phyloP scores from a whole-genome alignment of 2,888 invertebrate genomes.

The Nezara viridula region DNA sequence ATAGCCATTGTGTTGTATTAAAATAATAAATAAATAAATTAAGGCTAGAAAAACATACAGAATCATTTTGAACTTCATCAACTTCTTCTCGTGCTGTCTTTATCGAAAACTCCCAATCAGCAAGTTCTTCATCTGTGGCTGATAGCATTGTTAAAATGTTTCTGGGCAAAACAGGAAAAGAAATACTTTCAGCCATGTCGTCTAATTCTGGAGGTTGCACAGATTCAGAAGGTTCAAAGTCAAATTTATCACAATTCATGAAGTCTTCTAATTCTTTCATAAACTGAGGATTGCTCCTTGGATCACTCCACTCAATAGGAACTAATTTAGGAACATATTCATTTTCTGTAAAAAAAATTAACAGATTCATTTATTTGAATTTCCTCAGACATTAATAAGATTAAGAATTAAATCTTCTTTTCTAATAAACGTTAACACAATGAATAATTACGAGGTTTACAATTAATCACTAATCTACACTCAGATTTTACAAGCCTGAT shows the following conservation, averaged over 20 bases:
- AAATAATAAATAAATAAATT: too few relatives aligned
- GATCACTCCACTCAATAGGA: slow-evolving; percentile 56
- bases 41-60: background rate
- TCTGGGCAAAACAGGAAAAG: slow-evolving; percentile 19
- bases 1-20: too few relatives aligned
- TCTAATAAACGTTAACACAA: too few relatives aligned
- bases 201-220: slow-evolving; percentile 1
- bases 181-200: slow-evolving; percentile 27
- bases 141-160: slow-evolving; percentile 47
- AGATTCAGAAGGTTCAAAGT: background rate
- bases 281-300: slow-evolving; percentile 54
- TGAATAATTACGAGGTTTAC: too few relatives aligned
- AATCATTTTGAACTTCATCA: slow-evolving; percentile 15
- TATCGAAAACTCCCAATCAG: slow-evolving; percentile 55
- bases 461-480: too few relatives aligned
- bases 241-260: slow-evolving; percentile 50
- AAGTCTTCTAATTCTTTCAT: slow-evolving; percentile 57
- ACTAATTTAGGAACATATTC: slow-evolving; percentile 56
- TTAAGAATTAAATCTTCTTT: background rate
- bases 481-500: too few relatives aligned
- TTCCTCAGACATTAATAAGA: background rate
- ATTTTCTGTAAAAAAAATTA: slow-evolving; percentile 43
- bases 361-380: background rate
- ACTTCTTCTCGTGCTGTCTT: background rate
- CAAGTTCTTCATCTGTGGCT: slow-evolving; percentile 30